Base-by-base conservation (phyloP, 2,113 vertebrate species). In the Dasypus novemcinctus region DNA sequence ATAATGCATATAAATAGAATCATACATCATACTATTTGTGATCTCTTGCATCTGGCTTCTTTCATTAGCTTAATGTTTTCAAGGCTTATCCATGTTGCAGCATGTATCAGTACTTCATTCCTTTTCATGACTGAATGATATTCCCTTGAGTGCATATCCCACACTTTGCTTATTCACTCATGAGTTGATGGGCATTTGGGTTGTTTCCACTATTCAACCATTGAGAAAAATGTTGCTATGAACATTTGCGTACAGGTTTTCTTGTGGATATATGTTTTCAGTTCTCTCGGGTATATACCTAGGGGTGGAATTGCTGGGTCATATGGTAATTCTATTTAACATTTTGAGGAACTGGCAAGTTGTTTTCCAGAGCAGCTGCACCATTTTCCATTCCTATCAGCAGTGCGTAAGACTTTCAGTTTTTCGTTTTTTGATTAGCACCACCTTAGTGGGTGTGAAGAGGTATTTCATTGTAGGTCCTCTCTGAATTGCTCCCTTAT, bases 201-300 rank as follows among this genome's bases (percentile, higher is more conserved):
- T 71, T 79, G 20, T 94, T 95, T 94, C 64, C 43, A 86, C 25
- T 69, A 64, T 79, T 72, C 89, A 68, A 17, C 27, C 64, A 25
- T 95, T 36, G 36, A 43, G 57, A 85, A 78, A 81, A 81, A 86
- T 21, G 46, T 20, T 78, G 57, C 38, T 85, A 14, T 85, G 68
- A 80, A 76, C 52, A 29, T 89, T 15, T 31, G 33, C 63, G 29
- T 87, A n/a, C 36, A 57, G 17, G 52, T 74, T 71, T 93, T 90
- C 80, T 59, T 84, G 80, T 43, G 52, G 87, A 92, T 52, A 83
- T 36, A n/a, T 7, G 6, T 71, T 86, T 74, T 69, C 11, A 69
- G 1, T 59, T 79, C 66, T 88, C 33, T 82, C 61, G 33, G 11
- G 7, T 66, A 80, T 41, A 21, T 71, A 59, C 52, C 29, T 66